Evolutionary conservation across 1,140 invertebrate species (phyloP), one percentile per base, ranked within the genome.

Genomic region (Hylaeus anthracinus): DNA sequence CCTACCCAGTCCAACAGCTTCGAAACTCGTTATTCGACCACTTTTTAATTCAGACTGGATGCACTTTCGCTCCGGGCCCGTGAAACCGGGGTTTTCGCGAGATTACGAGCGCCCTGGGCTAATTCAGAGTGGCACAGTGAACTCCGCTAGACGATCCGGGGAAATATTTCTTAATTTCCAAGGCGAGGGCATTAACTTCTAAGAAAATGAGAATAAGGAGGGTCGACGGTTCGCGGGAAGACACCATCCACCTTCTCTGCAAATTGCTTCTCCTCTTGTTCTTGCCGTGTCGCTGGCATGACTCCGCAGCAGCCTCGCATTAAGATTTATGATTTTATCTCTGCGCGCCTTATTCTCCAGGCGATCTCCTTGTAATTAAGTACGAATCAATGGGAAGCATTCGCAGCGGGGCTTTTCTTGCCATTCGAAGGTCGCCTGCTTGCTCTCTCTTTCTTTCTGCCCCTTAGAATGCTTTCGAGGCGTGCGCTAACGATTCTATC

Each of bases 161-260:
- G 45, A 55, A 5, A 65, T 74, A 55, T 74, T 74, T 74, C 72
- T 74, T 74, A 45, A 65, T 74, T 74, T 65, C 61, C 12, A 37
- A 5, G 37, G 51, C 6, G 6, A 10, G 9, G 15, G 10, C 10
- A 12, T n/a, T 65, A 45, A 56, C 61, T 14, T 14, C 41, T n/a
- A 65, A 53, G 39, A 56, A 74, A 65, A 74, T 37, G 72, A 55
- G 72, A 74, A 43, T 12, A 39, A 53, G 39, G n/a, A 60, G n/a
- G 65, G 37, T 39, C 37, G 14, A 3, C 45, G 26, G 26, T n/a
- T 10, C 43, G n/a, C 3, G 37, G 48, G n/a, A 8, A 10, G 48
- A 26, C 15, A 61, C 5, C 26, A 15, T 15, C n/a, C n/a, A 37
- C 39, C 43, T 55, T 2, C n/a, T 48, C n/a, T 48, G 60, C 8